Base-by-base conservation (phyloP, 2,797 vertebrate genomes). In the Tachyglossus aculeatus region DNA sequence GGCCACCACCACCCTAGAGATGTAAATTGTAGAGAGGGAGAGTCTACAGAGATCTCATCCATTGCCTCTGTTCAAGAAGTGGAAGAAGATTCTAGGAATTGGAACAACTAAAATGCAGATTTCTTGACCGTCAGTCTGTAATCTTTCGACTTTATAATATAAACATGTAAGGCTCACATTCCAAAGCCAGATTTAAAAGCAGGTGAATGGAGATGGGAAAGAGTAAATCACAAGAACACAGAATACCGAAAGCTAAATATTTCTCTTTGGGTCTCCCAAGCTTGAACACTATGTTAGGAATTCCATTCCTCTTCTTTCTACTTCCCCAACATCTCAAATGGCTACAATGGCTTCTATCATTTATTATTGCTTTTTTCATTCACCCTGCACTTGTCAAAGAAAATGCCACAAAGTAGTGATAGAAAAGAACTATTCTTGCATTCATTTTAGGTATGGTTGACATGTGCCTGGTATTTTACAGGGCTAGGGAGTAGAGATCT, bases 211-310 rank as follows among this genome's bases (percentile, higher is more conserved):
- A 53, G 29, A 68, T 60, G 53, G 25, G 69, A 71, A 63, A 52
- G 0, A 68, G 76, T 73, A 81, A 76, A 81, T 81, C 79, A 50
- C 32, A 59, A 44, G 19, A 40, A 3, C 5, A 7, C 24, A n/a
- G 38, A 19, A 13, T 0, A 1, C 8, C n/a, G n/a, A 19, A 53
- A 50, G 6, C 15, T 37, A 75, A 70, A 59, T 32, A 38, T 73
- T 62, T 74, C 21, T 33, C 4, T 3, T 53, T 51, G 16, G 15
- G 62, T 37, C 22, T 74, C 39, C 24, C n/a, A n/a, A 50, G 4
- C n/a, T 45, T 22, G 9, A 29, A 34, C 9, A 33, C 41, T 3
- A 74, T 52, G 25, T 14, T 56, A 24, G 12, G 43, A 16, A 1
- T 36, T 70, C 15, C 2, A 24, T 29, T 13, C n/a, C 27, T 13